Base-by-base conservation (phyloP, 2,797 vertebrate genomes). In the Gymnoscopelus braueri region DNA sequence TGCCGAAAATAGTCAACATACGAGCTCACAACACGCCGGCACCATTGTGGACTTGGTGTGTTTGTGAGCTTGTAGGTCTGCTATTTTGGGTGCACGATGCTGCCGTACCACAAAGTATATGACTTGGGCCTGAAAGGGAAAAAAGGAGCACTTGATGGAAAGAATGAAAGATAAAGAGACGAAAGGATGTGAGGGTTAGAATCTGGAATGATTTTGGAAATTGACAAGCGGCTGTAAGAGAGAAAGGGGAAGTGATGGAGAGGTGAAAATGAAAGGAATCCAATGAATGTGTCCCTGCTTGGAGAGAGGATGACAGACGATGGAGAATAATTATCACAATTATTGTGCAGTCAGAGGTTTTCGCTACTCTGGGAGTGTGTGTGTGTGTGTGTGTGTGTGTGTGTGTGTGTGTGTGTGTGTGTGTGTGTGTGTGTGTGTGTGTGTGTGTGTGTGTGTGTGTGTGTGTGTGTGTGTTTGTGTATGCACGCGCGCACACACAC, bases 401-500 rank as follows among this genome's bases (percentile, higher is more conserved):
- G 56, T n/a, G 50, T 65, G 61, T 66, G 62, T 60, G 65, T 74
- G 77, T 76, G 72, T 70, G 71, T 69, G 72, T 72, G 60, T 70
- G 69, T 78, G 58, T 69, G 49, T 72, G 66, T 63, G 55, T 64
- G 67, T 11, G 35, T 49, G 60, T 56, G 60, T 55, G 53, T 63
- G 59, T 48, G 59, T 47, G 32, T 61, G 19, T 67, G 5, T 10
- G 11, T 19, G 49, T n/a, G 74, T 2, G 9, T 14, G 32, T 24
- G 44, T 8, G 70, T 72, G 76, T 82, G 83, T 81, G 64, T 78
- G 71, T 54, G 79, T 85, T 78, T 89, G 87, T 92, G 92, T 92
- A 89, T 90, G 19, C 19, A 19, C 19, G 19, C 19, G 19, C 19
- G 19, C 19, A 19, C 19, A 77, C 54, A 52, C 50, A 77, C 54